Conservation (phyloP, 2,797 vertebrate species). For the Echeneis naucrates region DNA sequence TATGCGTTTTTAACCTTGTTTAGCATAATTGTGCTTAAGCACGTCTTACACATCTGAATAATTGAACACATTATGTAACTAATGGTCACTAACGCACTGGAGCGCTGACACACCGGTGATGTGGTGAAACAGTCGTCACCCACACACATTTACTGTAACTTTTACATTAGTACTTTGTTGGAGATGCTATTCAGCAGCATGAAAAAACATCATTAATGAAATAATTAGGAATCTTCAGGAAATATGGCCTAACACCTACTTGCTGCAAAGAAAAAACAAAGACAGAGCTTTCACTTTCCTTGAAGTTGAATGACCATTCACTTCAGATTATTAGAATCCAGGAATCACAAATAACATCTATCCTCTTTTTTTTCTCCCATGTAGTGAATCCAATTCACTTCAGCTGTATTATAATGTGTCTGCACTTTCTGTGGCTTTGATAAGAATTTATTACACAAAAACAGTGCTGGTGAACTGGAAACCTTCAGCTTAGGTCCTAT, state of each 20-base stretch:
- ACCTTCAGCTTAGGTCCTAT: too few relatives aligned
- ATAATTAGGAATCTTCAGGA: background rate
- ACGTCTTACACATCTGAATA: conserved; percentile 21
- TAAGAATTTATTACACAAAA: background rate
- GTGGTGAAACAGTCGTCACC: conserved; percentile 6
- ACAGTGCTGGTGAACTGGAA: background rate
- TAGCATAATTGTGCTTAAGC: background rate
- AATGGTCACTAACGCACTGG: background rate
- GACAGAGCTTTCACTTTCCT: background rate
- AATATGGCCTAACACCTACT: background rate
- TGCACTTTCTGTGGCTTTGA: conserved; percentile 17
- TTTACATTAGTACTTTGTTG: background rate
- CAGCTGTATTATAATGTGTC: conserved; percentile 32
- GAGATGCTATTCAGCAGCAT: background rate
- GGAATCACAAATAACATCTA: background rate
- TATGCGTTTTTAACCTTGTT: background rate
- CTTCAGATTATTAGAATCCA: background rate
- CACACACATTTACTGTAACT: background rate
- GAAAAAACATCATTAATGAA: background rate
- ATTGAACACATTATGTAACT: background rate
- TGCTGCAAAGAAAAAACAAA: too few relatives aligned
- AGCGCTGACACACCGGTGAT: background rate
- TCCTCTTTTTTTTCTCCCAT: background rate
- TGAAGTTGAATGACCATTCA: background rate
- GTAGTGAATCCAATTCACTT: conserved; percentile 7